Evolutionary conservation across 92 coral and sea anemone genomes (phyloP).

Genomic region (Diadumene lineata): DNA sequence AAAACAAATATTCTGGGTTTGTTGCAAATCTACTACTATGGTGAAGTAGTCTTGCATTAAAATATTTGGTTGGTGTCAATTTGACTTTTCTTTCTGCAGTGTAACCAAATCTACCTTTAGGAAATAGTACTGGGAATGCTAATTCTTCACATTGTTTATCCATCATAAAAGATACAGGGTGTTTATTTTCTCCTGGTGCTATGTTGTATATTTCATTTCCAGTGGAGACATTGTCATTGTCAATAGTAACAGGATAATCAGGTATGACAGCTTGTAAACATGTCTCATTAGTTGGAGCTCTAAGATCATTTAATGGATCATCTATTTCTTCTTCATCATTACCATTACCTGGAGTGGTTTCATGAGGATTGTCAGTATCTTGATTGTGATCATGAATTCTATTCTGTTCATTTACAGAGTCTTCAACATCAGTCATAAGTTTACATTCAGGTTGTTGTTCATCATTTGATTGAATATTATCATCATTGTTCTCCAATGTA

Average conservation of each 20-base stretch:
- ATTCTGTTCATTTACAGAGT: too few species aligned
- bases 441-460: neutral
- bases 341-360: conserved; percentile 14
- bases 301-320: conserved; percentile 56
- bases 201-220: conserved; percentile 63
- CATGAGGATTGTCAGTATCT: conserved; percentile 24
- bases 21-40: too few species aligned
- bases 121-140: too few species aligned
- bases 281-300: conserved; percentile 53
- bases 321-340: conserved; percentile 43
- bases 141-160: conserved; percentile 64
- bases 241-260: conserved; percentile 54
- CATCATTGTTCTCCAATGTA: conserved; percentile 1
- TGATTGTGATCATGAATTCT: conserved; percentile 30
- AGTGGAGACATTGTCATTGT: conserved; percentile 25
- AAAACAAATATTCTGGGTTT: too few species aligned
- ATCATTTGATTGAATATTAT: neutral
- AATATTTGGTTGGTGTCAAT: too few species aligned
- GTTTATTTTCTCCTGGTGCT: conserved; percentile 45
- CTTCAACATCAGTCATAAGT: neutral
- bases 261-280: conserved; percentile 59
- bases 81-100: too few species aligned
- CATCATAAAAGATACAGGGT: conserved; percentile 55
- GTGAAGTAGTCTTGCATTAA: too few species aligned
- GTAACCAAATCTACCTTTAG: too few species aligned